These are phyloP conservation scores for Cercopithecus diana DNA, from an alignment of 2,797 vertebrate genomes.

Conservation along the genomic window DNA sequence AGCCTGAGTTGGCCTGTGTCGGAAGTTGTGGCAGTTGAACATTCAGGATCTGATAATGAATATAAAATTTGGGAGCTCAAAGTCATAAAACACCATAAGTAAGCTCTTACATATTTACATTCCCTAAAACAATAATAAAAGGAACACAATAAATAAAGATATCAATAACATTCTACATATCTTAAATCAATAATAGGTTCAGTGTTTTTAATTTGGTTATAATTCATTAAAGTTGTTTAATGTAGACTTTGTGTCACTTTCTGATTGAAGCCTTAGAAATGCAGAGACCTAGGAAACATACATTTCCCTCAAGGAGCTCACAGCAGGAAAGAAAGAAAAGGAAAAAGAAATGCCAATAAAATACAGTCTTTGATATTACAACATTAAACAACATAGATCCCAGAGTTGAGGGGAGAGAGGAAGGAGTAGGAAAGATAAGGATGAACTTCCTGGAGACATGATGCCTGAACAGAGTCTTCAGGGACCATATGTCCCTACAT, in stretches of 20 bases:
- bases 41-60: neutral
- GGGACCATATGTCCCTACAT: neutral
- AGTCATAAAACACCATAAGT: neutral
- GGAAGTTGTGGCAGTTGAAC: neutral
- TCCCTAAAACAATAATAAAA: neutral
- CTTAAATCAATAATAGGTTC: neutral
- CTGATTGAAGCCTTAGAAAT: neutral
- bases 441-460: neutral
- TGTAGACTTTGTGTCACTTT: neutral
- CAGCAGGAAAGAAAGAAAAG: neutral
- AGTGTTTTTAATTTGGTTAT: neutral
- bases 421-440: neutral
- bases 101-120: neutral
- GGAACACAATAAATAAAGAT: neutral
- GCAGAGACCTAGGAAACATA: neutral
- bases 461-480: neutral
- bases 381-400: neutral
- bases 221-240: neutral
- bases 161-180: neutral
- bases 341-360: neutral
- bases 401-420: neutral
- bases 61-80: neutral
- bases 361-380: neutral
- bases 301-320: neutral
- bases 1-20: neutral